Evolutionary conservation across 2,888 invertebrate species (phyloP).

Genomic region (Esperia sulphurella): DNA sequence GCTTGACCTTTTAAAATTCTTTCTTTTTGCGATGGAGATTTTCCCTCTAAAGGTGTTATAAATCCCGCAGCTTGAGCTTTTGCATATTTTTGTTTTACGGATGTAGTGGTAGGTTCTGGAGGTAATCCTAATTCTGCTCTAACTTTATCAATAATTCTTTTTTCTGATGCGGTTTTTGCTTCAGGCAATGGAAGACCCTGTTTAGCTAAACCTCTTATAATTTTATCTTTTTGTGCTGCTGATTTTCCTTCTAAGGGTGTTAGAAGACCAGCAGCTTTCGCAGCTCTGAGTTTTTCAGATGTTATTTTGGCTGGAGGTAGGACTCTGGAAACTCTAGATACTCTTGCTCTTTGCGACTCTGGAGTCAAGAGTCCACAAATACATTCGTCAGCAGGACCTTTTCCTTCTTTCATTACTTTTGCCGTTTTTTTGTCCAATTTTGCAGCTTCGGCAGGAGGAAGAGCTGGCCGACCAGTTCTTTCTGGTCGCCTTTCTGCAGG

Average conservation of each 20-base stretch:
- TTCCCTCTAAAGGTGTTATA: conserved; percentile 26
- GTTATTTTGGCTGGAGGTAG: conserved; percentile 6
- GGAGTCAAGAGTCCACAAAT: conserved; percentile 30
- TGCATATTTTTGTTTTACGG: conserved; percentile 18
- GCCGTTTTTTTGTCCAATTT: conserved; percentile 24
- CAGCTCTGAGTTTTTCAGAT: conserved; percentile 18
- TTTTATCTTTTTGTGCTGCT: conserved; percentile 29
- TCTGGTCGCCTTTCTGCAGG: conserved; percentile 14
- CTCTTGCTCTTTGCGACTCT: conserved; percentile 9
- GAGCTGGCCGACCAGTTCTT: conserved; percentile 12
- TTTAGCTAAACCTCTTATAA: conserved; percentile 22
- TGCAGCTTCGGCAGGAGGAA: conserved; percentile 15
- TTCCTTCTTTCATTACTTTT: conserved; percentile 29
- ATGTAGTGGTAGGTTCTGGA: conserved; percentile 25
- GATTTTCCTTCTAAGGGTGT: conserved; percentile 31
- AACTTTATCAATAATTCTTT: conserved; percentile 21
- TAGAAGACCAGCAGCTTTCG: conserved; percentile 1
- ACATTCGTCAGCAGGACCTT: conserved; percentile 32
- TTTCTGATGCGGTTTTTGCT: conserved; percentile 28
- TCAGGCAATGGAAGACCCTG: conserved; percentile 26
- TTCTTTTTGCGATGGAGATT: conserved; percentile 19
- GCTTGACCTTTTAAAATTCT: conserved; percentile 16
- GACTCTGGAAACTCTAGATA: not conserved
- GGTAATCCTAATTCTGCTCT: conserved; percentile 26
- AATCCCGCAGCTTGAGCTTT: conserved; percentile 23